Conservation (phyloP, 1,140 invertebrate species). For the Penaeus indicus region DNA sequence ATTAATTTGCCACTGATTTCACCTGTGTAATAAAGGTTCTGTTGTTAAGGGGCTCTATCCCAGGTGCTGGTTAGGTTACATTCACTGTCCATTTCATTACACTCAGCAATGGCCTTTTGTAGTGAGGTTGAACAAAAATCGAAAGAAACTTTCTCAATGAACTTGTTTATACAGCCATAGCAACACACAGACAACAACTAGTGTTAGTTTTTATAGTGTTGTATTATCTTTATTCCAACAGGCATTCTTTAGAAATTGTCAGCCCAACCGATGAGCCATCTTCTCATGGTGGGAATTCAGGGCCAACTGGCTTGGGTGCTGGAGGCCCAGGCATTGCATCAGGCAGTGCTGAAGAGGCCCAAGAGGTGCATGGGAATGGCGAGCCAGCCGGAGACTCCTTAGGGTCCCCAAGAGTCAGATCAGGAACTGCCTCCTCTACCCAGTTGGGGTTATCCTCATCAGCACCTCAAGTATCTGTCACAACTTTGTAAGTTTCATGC, state of each 20-base stretch:
- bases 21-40: too few relatives aligned
- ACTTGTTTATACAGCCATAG: too few relatives aligned
- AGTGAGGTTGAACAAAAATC: too few relatives aligned
- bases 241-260: conserved; percentile 55
- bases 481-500: conserved; percentile 42
- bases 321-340: neutral
- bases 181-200: too few relatives aligned
- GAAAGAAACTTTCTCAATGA: too few relatives aligned
- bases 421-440: neutral
- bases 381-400: conserved; percentile 24
- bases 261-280: conserved; percentile 41
- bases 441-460: conserved; percentile 32
- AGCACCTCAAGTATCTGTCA: conserved; percentile 46
- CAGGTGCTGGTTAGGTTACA: too few relatives aligned
- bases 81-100: too few relatives aligned
- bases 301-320: conserved; percentile 16
- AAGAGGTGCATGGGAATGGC: neutral
- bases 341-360: neutral
- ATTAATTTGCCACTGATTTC: too few relatives aligned
- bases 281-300: neutral
- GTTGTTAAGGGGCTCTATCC: too few relatives aligned
- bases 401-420: conserved; percentile 42
- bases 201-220: too few relatives aligned
- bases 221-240: neutral
- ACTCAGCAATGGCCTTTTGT: too few relatives aligned